Percentiles rank a stretch among this genome's conserved stretches.
Conservation (phyloP, 53 echinoderm and acorn worm genomes). For the Arbacia lixula region DNA sequence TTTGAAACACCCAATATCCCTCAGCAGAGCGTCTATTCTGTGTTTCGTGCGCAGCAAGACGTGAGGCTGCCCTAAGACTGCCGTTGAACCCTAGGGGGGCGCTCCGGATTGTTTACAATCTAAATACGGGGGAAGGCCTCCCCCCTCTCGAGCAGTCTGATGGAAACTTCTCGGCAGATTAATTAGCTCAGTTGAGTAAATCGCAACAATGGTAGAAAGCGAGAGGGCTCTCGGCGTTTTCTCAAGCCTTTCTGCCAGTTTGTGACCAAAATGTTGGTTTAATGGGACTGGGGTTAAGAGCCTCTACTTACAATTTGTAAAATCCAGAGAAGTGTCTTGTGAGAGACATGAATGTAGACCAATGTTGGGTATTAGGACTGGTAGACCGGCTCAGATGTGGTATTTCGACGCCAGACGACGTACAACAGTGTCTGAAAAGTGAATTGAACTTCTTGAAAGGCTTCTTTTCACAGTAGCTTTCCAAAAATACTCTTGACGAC, state of each 20-base stretch:
- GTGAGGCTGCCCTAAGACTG: constrained; percentile 49
- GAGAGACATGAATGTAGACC: constrained; percentile 29
- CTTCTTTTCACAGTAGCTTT: too few species aligned
- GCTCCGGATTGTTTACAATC: constrained; percentile 55
- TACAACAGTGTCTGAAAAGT: constrained; percentile 26
- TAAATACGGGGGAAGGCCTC: constrained; percentile 13
- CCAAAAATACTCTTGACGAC: too few species aligned
- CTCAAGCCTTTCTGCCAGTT: constrained; percentile 30
- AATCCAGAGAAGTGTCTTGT: constrained; percentile 14
- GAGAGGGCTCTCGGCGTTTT: constrained; percentile 44
- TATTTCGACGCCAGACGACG: too few species aligned
- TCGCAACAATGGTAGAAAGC: constrained; percentile 44
- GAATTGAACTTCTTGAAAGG: constrained; percentile 21
- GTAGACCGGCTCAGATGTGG: too few species aligned
- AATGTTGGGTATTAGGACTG: constrained; percentile 26
- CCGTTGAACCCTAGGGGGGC: constrained; percentile 26
- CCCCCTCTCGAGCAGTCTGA: constrained; percentile 10
- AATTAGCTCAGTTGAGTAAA: constrained; percentile 64
- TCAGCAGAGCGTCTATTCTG: constrained; percentile 36
- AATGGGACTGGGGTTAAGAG: constrained; percentile 51
- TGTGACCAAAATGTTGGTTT: constrained; percentile 19
- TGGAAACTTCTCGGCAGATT: constrained; percentile 43
- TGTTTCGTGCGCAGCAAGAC: constrained; percentile 17
- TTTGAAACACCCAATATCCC: constrained; percentile 27
- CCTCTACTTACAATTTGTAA: constrained; percentile 55